Evolutionary conservation across 2,113 vertebrate species (phyloP).

Genomic region (Xiphophorus couchianus): DNA sequence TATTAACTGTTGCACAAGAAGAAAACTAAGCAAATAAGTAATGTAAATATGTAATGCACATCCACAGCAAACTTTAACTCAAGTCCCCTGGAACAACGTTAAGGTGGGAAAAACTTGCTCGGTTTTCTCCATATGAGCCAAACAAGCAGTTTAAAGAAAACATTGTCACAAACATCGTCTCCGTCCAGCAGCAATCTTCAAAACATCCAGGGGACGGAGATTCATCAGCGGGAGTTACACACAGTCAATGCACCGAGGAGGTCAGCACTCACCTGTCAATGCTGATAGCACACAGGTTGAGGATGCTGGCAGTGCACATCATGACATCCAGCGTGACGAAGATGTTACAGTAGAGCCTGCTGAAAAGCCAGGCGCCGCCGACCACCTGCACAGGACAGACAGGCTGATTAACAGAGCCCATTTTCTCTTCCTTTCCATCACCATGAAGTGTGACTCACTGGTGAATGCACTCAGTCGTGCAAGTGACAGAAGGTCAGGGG

Average conservation of each 20-base stretch:
- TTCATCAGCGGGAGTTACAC: conserved; percentile 9
- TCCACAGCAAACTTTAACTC: conserved; percentile 2
- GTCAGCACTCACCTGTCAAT: conserved; percentile 89
- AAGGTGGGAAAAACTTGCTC: not conserved
- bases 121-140: not conserved
- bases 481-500: conserved; percentile 15
- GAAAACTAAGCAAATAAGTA: conserved; percentile 54
- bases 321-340: conserved; percentile 96
- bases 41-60: conserved; percentile 46
- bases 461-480: conserved; percentile 3
- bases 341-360: conserved; percentile 89
- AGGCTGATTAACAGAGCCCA: conserved; percentile 52
- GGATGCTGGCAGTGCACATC: conserved; percentile 98
- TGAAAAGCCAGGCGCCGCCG: conserved; percentile 92
- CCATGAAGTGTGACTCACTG: conserved; percentile 44
- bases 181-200: not conserved
- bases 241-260: not conserved
- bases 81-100: conserved; percentile 6
- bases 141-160: conserved; percentile 11
- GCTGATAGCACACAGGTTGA: conserved; percentile 97
- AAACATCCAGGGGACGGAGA: conserved; percentile 15
- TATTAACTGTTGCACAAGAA: conserved; percentile 49
- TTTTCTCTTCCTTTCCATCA: conserved; percentile 18
- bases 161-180: not conserved
- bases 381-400: conserved; percentile 76